phyloP scores from a whole-genome alignment of 1,140 invertebrate genomes.

The Riptortus pedestris region DNA sequence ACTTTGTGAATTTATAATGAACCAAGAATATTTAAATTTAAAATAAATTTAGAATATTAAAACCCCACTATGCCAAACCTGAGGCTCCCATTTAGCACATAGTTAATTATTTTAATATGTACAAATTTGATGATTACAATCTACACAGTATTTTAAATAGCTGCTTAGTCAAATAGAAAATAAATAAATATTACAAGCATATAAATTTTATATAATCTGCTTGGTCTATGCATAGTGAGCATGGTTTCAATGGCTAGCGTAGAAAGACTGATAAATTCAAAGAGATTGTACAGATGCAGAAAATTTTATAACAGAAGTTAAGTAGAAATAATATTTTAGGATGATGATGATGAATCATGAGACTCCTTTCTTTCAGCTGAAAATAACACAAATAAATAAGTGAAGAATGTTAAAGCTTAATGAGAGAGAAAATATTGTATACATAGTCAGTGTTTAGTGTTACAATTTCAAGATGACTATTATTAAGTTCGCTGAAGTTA shows the following conservation, averaged over 20 bases:
- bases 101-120: neutral
- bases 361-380: neutral
- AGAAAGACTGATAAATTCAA: neutral
- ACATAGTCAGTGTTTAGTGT: too few relatives aligned
- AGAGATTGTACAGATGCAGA: neutral
- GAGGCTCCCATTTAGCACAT: neutral
- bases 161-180: conserved; percentile 5
- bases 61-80: neutral
- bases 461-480: too few relatives aligned
- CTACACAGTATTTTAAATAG: neutral
- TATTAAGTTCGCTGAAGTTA: too few relatives aligned
- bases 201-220: neutral
- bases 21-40: neutral
- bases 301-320: neutral
- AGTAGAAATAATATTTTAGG: neutral
- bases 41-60: neutral
- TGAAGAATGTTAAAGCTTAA: too few relatives aligned
- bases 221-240: conserved; percentile 11
- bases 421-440: too few relatives aligned
- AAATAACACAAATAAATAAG: too few relatives aligned
- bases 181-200: conserved; percentile 14
- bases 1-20: neutral
- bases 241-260: neutral
- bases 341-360: neutral
- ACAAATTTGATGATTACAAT: neutral